These are phyloP conservation scores for Catocala nupta DNA, from an alignment of 2,888 invertebrate genomes.

Conservation along the genomic window DNA sequence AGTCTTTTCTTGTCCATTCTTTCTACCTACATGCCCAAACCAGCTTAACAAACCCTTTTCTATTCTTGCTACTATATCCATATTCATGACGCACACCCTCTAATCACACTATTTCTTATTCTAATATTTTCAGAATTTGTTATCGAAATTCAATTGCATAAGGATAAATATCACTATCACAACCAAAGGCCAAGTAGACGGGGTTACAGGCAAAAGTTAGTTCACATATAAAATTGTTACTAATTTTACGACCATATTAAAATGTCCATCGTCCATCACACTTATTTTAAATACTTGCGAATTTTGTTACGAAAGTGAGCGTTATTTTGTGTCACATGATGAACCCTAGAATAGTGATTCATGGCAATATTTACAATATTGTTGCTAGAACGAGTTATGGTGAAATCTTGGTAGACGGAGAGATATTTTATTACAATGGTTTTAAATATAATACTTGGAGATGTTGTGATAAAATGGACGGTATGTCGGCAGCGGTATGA, in stretches of 20 bases:
- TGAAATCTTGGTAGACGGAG: conserved; percentile 5
- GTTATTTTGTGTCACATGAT: background rate
- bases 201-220: too few relatives aligned
- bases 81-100: too few relatives aligned
- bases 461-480: background rate
- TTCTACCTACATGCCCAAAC: too few relatives aligned
- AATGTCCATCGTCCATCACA: background rate
- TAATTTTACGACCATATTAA: conserved; percentile 8
- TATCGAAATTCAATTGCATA: too few relatives aligned
- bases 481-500: conserved; percentile 1
- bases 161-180: too few relatives aligned
- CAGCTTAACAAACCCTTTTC: too few relatives aligned
- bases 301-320: conserved; percentile 3
- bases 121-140: too few relatives aligned
- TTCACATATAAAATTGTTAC: background rate
- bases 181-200: too few relatives aligned
- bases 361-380: conserved; percentile 3
- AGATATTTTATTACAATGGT: conserved; percentile 12
- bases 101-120: too few relatives aligned
- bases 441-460: conserved; percentile 3
- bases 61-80: too few relatives aligned
- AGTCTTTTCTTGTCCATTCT: too few relatives aligned
- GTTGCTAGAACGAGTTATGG: conserved; percentile 5
- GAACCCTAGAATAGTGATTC: background rate
- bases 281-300: too few relatives aligned